Evolutionary conservation across 2,113 vertebrate species (phyloP).

Genomic region (Campylomormyrus numenius): DNA sequence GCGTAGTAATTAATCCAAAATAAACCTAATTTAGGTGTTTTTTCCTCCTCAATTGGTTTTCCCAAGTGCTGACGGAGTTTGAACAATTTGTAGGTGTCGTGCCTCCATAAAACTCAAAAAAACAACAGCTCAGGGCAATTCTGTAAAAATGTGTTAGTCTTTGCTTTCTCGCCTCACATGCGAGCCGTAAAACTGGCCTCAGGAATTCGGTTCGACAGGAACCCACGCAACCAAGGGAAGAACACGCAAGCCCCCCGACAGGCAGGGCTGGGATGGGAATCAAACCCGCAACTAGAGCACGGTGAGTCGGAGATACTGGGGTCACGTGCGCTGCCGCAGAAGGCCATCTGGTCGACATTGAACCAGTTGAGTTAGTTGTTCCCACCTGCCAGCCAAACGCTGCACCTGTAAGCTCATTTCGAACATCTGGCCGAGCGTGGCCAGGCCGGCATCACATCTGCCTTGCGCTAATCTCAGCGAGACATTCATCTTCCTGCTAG

Average conservation of each 20-base stretch:
- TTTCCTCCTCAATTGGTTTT: not conserved
- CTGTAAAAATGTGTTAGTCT: not conserved
- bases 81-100: not conserved
- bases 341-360: not conserved
- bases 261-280: not conserved
- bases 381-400: not conserved
- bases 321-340: not conserved
- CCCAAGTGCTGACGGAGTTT: not conserved
- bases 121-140: not conserved
- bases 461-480: not conserved
- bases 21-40: slow-evolving; percentile 3
- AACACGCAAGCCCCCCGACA: not conserved
- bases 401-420: slow-evolving; percentile 1
- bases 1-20: slow-evolving; percentile 18
- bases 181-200: not conserved
- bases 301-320: not conserved
- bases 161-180: not conserved
- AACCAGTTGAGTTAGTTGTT: not conserved
- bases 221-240: not conserved
- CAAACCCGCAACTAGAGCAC: not conserved
- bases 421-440: not conserved
- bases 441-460: not conserved
- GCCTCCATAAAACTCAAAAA: not conserved
- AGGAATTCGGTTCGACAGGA: not conserved
- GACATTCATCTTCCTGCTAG: not conserved